Evolutionary conservation across 1,140 invertebrate genomes (phyloP).

Genomic region (Bacillus rossius): DNA sequence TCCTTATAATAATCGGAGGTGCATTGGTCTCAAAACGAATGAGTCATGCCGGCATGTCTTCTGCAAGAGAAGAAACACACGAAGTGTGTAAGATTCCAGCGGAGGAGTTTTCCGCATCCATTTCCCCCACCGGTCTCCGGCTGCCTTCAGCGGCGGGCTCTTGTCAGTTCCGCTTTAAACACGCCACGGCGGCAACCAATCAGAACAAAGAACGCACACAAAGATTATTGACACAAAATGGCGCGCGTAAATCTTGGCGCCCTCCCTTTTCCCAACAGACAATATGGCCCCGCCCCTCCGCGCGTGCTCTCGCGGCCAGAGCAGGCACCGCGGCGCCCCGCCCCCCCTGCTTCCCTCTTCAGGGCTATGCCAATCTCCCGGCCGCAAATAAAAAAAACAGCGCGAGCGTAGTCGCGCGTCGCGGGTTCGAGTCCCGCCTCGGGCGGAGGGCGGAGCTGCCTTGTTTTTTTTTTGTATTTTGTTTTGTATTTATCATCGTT

Average conservation of each 20-base stretch:
- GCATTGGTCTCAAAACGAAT: too few species aligned
- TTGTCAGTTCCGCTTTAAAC: slow-evolving; percentile 8
- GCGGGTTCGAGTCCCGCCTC: too few species aligned
- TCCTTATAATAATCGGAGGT: too few species aligned
- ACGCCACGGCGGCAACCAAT: slow-evolving; percentile 2
- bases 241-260: slow-evolving; percentile 6
- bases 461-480: too few species aligned
- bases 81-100: too few species aligned
- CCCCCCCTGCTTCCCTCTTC: neutral
- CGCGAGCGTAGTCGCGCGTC: too few species aligned
- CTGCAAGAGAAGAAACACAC: too few species aligned
- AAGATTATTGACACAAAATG: slow-evolving; percentile 11
- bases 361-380: neutral
- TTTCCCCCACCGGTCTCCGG: neutral
- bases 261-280: neutral
- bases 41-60: too few species aligned
- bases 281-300: slow-evolving; percentile 5
- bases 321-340: too few species aligned
- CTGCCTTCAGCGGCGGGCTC: neutral
- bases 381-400: too few species aligned
- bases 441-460: too few species aligned
- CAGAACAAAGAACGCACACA: neutral
- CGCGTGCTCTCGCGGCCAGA: neutral
- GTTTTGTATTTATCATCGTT: too few species aligned
- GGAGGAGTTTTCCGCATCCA: neutral